Evolutionary conservation across 2,113 vertebrate species (phyloP).

Genomic region (Alosa alosa): DNA sequence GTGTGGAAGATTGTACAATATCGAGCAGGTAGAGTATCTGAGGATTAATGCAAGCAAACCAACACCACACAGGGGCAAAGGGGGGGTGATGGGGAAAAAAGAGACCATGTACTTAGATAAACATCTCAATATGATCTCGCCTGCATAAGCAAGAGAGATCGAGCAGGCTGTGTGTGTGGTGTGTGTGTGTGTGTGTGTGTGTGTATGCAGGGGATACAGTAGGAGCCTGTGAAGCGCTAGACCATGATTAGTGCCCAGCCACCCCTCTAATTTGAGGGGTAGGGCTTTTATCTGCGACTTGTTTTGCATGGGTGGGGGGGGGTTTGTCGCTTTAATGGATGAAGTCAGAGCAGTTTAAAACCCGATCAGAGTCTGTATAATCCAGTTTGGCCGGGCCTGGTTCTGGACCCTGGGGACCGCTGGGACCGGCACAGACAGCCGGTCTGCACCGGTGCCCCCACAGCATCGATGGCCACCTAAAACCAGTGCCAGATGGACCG

Average conservation of each 20-base stretch:
- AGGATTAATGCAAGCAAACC: conserved; percentile 37
- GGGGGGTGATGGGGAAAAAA: background rate
- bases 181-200: background rate
- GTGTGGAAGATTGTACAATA: conserved; percentile 27
- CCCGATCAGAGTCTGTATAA: conserved; percentile 59
- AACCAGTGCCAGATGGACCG: conserved; percentile 43
- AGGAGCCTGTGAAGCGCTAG: conserved; percentile 5
- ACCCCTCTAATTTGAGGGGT: conserved; percentile 26
- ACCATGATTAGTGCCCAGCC: background rate
- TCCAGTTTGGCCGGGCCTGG: conserved; percentile 45
- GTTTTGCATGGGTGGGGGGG: conserved; percentile 28
- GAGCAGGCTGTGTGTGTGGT: no score
- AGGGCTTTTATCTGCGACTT: conserved; percentile 37
- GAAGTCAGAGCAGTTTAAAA: conserved; percentile 46
- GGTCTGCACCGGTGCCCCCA: background rate
- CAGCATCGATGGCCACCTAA: background rate
- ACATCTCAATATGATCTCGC: conserved; percentile 19
- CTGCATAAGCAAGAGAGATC: conserved; percentile 8
- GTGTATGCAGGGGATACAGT: background rate
- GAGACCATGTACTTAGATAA: conserved; percentile 29
- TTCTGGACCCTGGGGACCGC: conserved; percentile 42
- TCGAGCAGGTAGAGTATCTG: background rate
- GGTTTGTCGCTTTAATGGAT: conserved; percentile 42
- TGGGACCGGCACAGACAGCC: conserved; percentile 34
- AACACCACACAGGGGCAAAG: conserved; percentile 1